Evolutionary conservation across 2,888 invertebrate species (phyloP).

Genomic region (Halocaridina rubra): DNA sequence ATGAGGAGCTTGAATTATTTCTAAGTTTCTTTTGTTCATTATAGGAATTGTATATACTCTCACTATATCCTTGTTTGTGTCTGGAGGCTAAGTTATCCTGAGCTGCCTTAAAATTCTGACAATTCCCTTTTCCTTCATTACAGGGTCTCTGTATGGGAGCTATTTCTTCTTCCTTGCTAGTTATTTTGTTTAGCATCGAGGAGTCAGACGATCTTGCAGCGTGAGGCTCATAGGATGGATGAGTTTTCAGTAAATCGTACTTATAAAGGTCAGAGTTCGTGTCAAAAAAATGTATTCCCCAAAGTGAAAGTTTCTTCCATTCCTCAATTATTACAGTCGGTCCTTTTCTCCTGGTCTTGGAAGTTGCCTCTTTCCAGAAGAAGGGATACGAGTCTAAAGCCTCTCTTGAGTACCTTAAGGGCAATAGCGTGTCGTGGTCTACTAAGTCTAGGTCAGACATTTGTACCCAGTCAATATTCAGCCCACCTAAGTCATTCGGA

Average conservation of each 20-base stretch:
- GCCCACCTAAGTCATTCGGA: constrained; percentile 28
- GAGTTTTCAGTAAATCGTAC: background rate
- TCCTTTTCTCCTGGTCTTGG: background rate
- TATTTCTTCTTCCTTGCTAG: too few relatives aligned
- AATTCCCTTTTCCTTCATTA: too few relatives aligned
- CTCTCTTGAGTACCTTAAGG: background rate
- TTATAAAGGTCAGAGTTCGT: background rate
- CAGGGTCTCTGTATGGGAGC: too few relatives aligned
- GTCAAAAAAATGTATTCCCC: background rate
- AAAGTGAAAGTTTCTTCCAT: constrained; percentile 21
- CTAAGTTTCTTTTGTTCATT: too few relatives aligned
- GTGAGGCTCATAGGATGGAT: background rate
- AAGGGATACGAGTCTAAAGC: background rate
- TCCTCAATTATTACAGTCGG: constrained; percentile 17
- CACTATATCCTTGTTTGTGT: too few relatives aligned
- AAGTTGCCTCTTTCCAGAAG: background rate
- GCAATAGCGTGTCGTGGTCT: background rate
- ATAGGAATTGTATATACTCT: too few relatives aligned
- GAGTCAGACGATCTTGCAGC: too few relatives aligned
- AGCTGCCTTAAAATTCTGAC: too few relatives aligned
- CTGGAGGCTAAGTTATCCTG: too few relatives aligned
- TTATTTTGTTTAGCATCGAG: too few relatives aligned
- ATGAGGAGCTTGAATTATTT: background rate
- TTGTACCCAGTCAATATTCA: constrained; percentile 37
- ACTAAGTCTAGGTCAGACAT: constrained; percentile 36